Evolutionary conservation across 1,140 invertebrate species (phyloP).

Genomic region (Periplaneta americana): DNA sequence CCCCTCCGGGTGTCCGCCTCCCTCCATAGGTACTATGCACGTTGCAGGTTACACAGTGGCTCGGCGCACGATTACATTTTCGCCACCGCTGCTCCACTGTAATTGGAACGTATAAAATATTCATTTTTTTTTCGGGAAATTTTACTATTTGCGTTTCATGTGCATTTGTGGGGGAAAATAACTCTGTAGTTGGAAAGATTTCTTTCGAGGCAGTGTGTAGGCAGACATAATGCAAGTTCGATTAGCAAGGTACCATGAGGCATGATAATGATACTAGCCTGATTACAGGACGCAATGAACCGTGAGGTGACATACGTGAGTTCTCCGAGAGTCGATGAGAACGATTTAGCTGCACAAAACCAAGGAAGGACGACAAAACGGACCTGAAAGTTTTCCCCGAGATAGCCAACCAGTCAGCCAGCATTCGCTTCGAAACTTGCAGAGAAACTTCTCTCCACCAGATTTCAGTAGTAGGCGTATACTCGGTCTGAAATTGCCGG

Average conservation of each 20-base stretch:
- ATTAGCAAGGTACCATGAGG: background rate
- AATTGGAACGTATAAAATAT: too few relatives aligned
- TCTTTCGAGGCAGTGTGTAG: too few relatives aligned
- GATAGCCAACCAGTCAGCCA: background rate
- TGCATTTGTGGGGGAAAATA: too few relatives aligned
- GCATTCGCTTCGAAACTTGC: background rate
- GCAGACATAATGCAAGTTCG: background rate
- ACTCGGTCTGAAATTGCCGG: background rate
- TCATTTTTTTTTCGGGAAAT: too few relatives aligned
- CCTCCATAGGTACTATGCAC: too few relatives aligned
- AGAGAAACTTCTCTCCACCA: background rate
- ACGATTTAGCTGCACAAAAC: background rate
- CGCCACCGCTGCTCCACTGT: too few relatives aligned
- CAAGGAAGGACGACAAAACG: background rate
- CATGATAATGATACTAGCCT: background rate
- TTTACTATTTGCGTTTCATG: too few relatives aligned
- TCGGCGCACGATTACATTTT: too few relatives aligned
- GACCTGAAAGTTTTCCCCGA: background rate
- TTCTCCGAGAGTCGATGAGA: background rate
- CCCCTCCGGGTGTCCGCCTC: too few relatives aligned
- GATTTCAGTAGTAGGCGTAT: background rate
- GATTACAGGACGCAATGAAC: background rate
- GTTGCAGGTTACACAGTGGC: too few relatives aligned
- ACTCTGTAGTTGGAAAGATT: too few relatives aligned
- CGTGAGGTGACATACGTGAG: background rate